Percentiles rank a stretch among this genome's conserved stretches.
Evolutionary conservation across 2,113 vertebrate species (phyloP).

Genomic region (Anser brachyrhynchus): DNA sequence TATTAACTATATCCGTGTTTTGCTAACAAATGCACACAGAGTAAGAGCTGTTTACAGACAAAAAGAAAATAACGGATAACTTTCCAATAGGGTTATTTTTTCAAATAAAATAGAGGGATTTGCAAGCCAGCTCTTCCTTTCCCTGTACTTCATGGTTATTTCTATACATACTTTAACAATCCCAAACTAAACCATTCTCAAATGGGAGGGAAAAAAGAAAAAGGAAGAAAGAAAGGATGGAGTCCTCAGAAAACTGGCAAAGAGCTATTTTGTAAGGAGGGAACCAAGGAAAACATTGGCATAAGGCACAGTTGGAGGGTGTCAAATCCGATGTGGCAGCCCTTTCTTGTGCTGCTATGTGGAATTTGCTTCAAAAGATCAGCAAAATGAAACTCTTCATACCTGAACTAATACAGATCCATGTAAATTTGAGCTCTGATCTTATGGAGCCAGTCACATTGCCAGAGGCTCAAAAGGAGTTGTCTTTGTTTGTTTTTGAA

Average conservation of each 20-base stretch:
- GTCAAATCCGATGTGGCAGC: constrained; percentile 76
- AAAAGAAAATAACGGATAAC: constrained; percentile 17
- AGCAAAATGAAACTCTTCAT: constrained; percentile 73
- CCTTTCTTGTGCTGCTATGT: constrained; percentile 77
- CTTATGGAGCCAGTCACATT: constrained; percentile 55
- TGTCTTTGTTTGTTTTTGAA: constrained; percentile 60
- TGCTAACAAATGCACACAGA: neutral
- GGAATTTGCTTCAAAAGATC: constrained; percentile 72
- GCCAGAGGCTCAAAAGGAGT: constrained; percentile 48
- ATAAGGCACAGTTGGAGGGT: constrained; percentile 75
- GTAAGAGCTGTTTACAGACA: constrained; percentile 4
- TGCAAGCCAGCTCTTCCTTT: constrained; percentile 50
- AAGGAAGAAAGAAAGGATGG: constrained; percentile 36
- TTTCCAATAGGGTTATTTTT: constrained; percentile 31
- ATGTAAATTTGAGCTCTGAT: constrained; percentile 75
- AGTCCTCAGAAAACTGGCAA: constrained; percentile 71
- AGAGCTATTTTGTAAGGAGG: constrained; percentile 71
- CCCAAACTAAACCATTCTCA: constrained; percentile 35
- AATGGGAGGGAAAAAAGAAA: neutral
- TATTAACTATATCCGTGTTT: neutral
- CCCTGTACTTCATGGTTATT: constrained; percentile 54
- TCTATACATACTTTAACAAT: constrained; percentile 60
- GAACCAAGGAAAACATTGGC: constrained; percentile 68
- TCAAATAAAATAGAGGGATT: neutral
- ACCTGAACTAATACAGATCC: constrained; percentile 76